Percentiles rank a stretch among this genome's conserved stretches.
Conservation (phyloP, 2,797 vertebrate species). For the Eospalax fontanierii region DNA sequence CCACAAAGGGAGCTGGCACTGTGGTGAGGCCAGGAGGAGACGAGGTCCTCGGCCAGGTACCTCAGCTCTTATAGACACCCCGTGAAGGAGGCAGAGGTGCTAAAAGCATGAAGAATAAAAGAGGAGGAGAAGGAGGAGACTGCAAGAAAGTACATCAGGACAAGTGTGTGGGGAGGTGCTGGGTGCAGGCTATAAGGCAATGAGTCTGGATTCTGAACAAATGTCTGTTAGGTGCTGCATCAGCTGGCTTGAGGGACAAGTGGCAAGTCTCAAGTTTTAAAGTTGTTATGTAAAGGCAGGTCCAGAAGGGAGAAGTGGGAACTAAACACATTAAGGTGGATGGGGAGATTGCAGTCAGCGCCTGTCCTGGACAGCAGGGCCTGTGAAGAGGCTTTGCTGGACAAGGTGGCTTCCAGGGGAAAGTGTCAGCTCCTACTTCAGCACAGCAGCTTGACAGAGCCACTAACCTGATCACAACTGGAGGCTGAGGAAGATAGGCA, state of each 20-base stretch:
- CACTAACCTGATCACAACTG: not conserved
- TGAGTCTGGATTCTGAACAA: not conserved
- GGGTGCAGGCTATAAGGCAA: fast-evolving
- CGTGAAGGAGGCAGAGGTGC: not conserved
- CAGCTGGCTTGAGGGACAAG: not conserved
- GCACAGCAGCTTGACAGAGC: not conserved
- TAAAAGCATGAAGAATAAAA: not conserved
- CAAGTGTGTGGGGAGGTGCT: conserved; percentile 2
- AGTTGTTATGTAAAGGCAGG: conserved; percentile 25
- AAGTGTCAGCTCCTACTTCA: not conserved
- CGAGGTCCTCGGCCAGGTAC: fast-evolving
- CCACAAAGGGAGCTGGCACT: fast-evolving
- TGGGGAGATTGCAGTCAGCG: not conserved
- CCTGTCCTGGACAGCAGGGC: fast-evolving
- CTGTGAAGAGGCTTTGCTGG: not conserved
- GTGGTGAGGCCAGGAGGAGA: not conserved
- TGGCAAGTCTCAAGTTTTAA: not conserved
- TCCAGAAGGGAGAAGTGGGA: not conserved
- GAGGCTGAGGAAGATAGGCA: not conserved
- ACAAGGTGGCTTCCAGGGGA: not conserved
- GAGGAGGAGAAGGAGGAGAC: not conserved
- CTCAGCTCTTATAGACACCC: not conserved
- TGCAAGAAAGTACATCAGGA: conserved; percentile 15
- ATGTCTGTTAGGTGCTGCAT: not conserved
- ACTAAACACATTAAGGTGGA: not conserved